phyloP scores from a whole-genome alignment of 2,797 vertebrate species.

The Knipowitschia caucasica region DNA sequence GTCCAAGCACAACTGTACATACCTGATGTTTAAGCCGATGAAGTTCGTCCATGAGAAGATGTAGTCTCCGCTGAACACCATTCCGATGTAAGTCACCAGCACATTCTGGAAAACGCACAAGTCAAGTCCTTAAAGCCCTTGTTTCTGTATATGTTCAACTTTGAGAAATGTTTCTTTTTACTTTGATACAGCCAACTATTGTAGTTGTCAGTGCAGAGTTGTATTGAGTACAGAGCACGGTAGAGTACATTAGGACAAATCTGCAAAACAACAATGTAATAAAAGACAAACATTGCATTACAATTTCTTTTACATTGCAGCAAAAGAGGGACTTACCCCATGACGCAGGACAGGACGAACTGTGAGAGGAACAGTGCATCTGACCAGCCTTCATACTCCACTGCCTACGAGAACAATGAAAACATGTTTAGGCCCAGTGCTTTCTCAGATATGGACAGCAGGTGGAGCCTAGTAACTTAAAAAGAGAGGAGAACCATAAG shows the following conservation, averaged over 20 bases:
- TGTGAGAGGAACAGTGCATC: constrained; percentile 84
- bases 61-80: constrained; percentile 98
- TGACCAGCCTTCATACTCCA: constrained; percentile 91
- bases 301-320: neutral
- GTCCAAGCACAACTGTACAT: too few relatives aligned
- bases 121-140: neutral
- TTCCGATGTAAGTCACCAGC: constrained; percentile 96
- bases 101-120: constrained; percentile 81
- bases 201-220: constrained; percentile 96
- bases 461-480: too few relatives aligned
- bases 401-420: constrained; percentile 74
- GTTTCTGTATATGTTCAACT: neutral
- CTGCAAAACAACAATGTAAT: constrained; percentile 56
- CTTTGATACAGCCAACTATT: constrained; percentile 97
- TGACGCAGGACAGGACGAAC: constrained; percentile 89
- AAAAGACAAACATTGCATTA: neutral
- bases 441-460: too few relatives aligned
- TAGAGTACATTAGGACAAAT: constrained; percentile 95
- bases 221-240: constrained; percentile 93
- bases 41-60: constrained; percentile 98
- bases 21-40: constrained; percentile 97
- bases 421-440: too few relatives aligned
- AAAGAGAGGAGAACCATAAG: too few relatives aligned
- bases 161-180: constrained; percentile 52
- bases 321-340: constrained; percentile 83